phyloP scores from a whole-genome alignment of 2,113 vertebrate species.

The Gymnobelideus leadbeateri region DNA sequence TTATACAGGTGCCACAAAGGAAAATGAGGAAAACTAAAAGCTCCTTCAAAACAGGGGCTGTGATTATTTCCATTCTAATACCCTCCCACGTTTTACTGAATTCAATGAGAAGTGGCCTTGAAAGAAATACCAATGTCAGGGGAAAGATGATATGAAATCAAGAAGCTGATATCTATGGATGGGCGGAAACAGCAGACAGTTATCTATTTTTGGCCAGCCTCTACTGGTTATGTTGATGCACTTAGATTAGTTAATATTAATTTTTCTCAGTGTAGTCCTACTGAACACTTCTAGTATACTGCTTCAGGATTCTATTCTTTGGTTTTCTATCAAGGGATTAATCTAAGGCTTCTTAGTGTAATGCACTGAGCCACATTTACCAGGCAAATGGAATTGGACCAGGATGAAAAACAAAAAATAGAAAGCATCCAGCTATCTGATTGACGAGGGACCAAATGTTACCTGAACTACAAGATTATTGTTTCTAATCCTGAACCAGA shows the following conservation, averaged over 20 bases:
- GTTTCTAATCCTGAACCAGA: not conserved
- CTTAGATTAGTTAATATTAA: not conserved
- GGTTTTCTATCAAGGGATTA: not conserved
- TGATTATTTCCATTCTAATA: not conserved
- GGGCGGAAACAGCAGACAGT: not conserved
- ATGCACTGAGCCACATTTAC: not conserved
- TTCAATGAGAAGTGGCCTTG: not conserved
- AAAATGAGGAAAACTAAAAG: not conserved
- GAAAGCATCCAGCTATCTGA: not conserved
- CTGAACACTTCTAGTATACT: not conserved
- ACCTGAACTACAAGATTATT: not conserved
- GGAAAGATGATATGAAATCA: not conserved
- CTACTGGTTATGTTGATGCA: not conserved
- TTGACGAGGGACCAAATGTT: not conserved
- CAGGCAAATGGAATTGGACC: not conserved
- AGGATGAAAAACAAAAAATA: not conserved
- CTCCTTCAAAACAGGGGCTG: not conserved
- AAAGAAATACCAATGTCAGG: not conserved
- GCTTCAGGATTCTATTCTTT: slow-evolving; percentile 17
- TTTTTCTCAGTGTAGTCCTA: slow-evolving; percentile 11
- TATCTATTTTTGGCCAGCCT: not conserved
- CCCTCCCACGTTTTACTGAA: not conserved
- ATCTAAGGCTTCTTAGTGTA: not conserved
- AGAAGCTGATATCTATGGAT: not conserved
- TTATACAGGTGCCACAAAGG: not conserved